Evolutionary conservation across 2,797 vertebrate species (phyloP).

Genomic region (Malurus splendens): DNA sequence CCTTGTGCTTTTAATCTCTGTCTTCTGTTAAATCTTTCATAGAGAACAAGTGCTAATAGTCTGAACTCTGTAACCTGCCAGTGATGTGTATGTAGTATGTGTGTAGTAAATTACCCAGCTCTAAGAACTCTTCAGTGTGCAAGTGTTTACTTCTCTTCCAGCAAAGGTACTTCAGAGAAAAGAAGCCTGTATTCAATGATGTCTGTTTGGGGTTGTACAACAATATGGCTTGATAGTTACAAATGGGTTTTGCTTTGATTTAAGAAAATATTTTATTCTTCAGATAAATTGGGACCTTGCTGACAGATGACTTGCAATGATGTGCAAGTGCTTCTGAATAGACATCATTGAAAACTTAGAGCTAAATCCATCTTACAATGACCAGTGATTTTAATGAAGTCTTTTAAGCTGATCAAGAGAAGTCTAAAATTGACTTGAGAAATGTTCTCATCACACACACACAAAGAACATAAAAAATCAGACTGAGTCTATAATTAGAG

Average conservation of each 20-base stretch:
- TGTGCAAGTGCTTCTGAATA: conserved; percentile 31
- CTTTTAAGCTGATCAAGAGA: conserved; percentile 24
- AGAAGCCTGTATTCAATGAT: neutral
- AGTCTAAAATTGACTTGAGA: conserved; percentile 20
- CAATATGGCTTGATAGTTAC: neutral
- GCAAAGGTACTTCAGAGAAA: neutral
- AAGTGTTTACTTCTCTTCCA: neutral
- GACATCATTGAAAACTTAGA: conserved; percentile 6
- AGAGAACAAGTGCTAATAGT: neutral
- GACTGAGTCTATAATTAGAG: conserved; percentile 25
- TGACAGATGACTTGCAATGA: neutral
- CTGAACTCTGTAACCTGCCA: neutral
- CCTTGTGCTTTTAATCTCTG: neutral
- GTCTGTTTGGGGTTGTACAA: neutral
- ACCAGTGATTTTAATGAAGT: conserved; percentile 21
- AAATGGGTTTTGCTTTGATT: neutral
- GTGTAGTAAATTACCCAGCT: neutral
- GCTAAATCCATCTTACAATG: conserved; percentile 7
- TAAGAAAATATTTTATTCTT: neutral
- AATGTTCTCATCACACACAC: neutral
- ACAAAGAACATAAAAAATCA: conserved; percentile 23
- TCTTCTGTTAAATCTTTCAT: neutral
- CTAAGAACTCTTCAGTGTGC: neutral
- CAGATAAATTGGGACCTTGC: neutral
- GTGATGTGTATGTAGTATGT: neutral